phyloP scores from a whole-genome alignment of 2,797 vertebrate species.

The Heteromormyrus szaboi region DNA sequence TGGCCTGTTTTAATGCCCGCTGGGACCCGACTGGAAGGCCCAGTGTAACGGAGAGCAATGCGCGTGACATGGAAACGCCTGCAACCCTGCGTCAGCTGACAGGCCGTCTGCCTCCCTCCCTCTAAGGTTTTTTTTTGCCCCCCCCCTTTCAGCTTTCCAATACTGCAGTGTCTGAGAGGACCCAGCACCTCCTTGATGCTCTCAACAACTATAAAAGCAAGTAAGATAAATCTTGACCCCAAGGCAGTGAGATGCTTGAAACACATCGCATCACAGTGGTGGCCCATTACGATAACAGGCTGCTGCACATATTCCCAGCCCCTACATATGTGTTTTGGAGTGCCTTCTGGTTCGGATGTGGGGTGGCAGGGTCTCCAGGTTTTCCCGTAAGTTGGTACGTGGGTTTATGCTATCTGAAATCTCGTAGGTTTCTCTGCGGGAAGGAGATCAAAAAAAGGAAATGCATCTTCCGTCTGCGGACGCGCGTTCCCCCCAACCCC shows the following conservation, averaged over 20 bases:
- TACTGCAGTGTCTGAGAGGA: conserved; percentile 74
- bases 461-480: conserved; percentile 88
- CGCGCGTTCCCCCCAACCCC: conserved; percentile 84
- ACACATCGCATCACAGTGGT: background rate
- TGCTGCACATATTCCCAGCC: background rate
- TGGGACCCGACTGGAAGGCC: background rate
- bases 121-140: background rate
- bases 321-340: background rate
- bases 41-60: background rate
- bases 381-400: background rate
- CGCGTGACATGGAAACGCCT: background rate
- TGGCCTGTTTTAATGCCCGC: background rate
- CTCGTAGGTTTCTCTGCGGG: conserved; percentile 82
- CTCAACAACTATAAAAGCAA: conserved; percentile 97
- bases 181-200: conserved; percentile 77
- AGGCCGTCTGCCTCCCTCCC: background rate
- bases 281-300: background rate
- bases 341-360: background rate
- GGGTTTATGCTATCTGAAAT: background rate
- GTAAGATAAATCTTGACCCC: conserved; percentile 57
- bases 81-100: background rate
- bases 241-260: background rate
- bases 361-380: background rate
- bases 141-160: conserved; percentile 65
- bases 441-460: conserved; percentile 97